Evolutionary conservation across 2,888 invertebrate species (phyloP), one percentile per base, ranked within the genome.

Genomic region (Drosophila pseudotakahashii): DNA sequence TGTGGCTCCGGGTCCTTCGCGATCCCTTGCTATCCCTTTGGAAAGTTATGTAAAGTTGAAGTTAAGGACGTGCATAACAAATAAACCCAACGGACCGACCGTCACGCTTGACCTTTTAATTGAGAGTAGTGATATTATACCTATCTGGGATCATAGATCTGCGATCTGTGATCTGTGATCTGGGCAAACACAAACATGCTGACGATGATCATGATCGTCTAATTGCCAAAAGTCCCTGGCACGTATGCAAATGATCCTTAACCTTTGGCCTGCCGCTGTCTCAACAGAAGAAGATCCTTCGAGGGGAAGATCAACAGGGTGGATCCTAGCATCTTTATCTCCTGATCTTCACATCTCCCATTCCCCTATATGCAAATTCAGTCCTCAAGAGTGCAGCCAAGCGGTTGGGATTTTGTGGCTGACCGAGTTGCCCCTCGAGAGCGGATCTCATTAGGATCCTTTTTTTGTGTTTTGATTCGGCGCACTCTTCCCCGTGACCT

Each of bases 51-150:
- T 85, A 88, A 83, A 88, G 62, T 88, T 85, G 61, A 72, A 63
- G 63, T 68, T 69, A 34, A 73, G 67, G 66, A 61, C 84, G 10
- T 34, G 30, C 32, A 71, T 73, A 67, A 52, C 73, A 79, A 48
- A 59, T 69, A 74, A 75, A 76, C 73, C 62, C 53, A 32, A 39
- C n/a, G 30, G 34, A n/a, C 37, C 16, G 13, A 26, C n/a, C 51
- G 77, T 59, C 70, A 75, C 73, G 86, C 82, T 88, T 88, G 88
- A 88, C 86, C 82, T 88, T 67, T 77, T 82, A 88, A 82, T 82
- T 82, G 73, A 53, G 34, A 61, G 11, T 36, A 16, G 7, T 16
- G 47, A 47, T n/a, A 30, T 30, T 30, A 2, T 47, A 3, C 32
- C 58, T 39, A 59, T 59, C 77, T 16, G 36, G n/a, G n/a, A n/a